Percentiles rank a stretch among this genome's conserved stretches.
Evolutionary conservation across 2,797 vertebrate species (phyloP).

Genomic region (Aratinga solstitialis): DNA sequence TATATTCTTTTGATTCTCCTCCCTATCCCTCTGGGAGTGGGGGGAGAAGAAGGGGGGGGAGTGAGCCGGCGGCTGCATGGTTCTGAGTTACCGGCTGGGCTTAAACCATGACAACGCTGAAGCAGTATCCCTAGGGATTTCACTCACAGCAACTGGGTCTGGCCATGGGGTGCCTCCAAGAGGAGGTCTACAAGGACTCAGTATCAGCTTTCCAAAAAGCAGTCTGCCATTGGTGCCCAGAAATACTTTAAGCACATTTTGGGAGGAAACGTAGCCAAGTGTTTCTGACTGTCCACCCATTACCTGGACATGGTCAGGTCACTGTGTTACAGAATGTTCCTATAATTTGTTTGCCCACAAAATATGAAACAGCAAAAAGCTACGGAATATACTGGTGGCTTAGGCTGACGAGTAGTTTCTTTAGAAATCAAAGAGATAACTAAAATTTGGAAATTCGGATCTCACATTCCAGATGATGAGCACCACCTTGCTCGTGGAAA

Average conservation of each 20-base stretch:
- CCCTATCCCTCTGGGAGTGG: too few species aligned
- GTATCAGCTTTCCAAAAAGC: neutral
- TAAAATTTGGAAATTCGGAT: conserved; percentile 11
- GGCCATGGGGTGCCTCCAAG: neutral
- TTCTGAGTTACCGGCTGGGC: neutral
- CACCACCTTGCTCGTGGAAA: neutral
- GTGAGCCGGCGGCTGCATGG: neutral
- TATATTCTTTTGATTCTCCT: too few species aligned
- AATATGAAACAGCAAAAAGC: neutral
- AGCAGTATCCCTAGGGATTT: neutral
- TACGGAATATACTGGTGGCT: neutral
- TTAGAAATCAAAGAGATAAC: neutral
- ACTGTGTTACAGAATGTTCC: neutral
- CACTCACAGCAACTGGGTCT: neutral
- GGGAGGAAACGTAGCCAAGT: neutral
- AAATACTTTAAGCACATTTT: neutral
- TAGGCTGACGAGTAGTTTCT: neutral
- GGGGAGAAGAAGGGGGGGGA: too few species aligned
- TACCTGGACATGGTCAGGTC: neutral
- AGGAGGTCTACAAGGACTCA: neutral
- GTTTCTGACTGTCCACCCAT: neutral
- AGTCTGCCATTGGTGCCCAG: neutral
- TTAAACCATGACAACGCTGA: neutral
- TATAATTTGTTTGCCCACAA: neutral
- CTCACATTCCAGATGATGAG: neutral